Conservation (phyloP, 2,797 vertebrate species). For the Tauraco hartlaubi region DNA sequence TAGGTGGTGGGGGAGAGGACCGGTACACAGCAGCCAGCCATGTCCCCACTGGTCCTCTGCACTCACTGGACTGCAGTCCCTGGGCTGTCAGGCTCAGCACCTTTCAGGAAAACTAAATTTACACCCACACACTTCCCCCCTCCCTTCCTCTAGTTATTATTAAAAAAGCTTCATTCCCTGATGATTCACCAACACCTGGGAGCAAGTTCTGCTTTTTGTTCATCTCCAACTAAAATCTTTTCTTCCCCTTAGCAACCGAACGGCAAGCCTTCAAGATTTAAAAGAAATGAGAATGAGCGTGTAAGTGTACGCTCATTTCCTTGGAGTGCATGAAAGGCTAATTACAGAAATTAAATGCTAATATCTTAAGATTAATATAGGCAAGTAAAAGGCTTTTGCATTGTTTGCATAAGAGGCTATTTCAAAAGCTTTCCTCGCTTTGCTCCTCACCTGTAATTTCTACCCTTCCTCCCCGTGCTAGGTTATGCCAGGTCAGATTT, state of each 20-base stretch:
- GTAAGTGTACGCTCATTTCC: background rate
- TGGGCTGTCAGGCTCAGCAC: background rate
- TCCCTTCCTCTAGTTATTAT: background rate
- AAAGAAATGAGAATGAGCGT: background rate
- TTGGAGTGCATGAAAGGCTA: conserved; percentile 40
- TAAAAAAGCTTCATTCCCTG: conserved; percentile 35
- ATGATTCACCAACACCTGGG: conserved; percentile 61
- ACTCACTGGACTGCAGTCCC: background rate
- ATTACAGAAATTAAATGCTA: conserved; percentile 70
- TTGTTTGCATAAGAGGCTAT: conserved; percentile 20
- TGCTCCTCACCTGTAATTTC: background rate
- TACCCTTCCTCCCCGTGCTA: background rate
- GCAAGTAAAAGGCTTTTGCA: background rate
- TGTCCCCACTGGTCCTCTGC: background rate
- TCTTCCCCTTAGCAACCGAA: conserved; percentile 52
- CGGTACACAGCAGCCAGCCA: background rate
- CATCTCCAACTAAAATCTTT: background rate
- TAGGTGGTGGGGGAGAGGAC: background rate
- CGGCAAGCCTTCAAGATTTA: background rate
- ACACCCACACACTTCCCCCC: background rate
- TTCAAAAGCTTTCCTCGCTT: background rate
- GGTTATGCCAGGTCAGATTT: background rate
- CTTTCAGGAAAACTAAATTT: conserved; percentile 33
- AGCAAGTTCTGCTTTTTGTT: conserved; percentile 55
- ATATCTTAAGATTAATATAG: conserved; percentile 43